These are phyloP conservation scores for Scolopax rusticola DNA, from an alignment of 2,797 vertebrate species.

Conservation along the genomic window DNA sequence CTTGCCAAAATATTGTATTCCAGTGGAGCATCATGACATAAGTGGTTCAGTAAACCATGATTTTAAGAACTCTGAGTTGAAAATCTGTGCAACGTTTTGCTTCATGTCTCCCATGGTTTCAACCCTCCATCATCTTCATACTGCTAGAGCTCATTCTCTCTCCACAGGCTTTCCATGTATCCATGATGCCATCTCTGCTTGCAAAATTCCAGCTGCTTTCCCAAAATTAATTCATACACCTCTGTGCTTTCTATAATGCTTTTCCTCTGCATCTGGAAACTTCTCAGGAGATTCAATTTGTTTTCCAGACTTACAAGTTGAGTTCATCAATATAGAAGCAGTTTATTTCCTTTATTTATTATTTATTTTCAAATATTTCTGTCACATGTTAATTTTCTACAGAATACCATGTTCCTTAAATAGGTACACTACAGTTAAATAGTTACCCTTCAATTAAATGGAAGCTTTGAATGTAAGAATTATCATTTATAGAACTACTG, in stretches of 20 bases:
- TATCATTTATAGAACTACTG: not conserved
- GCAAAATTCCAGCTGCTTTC: slow-evolving; percentile 26
- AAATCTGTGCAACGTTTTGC: not conserved
- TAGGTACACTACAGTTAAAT: not conserved
- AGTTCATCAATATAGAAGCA: not conserved
- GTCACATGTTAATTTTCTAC: not conserved
- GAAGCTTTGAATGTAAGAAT: not conserved
- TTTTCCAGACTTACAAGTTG: not conserved
- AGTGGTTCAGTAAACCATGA: not conserved
- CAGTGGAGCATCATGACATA: not conserved
- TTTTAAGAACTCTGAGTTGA: not conserved
- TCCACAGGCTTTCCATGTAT: slow-evolving; percentile 4
- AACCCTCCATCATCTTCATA: not conserved
- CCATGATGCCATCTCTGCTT: not conserved
- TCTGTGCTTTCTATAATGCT: slow-evolving; percentile 2
- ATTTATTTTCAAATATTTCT: not conserved
- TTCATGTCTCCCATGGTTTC: slow-evolving; percentile 1
- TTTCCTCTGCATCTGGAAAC: not conserved
- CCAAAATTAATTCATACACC: slow-evolving; percentile 4
- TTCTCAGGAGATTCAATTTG: not conserved
- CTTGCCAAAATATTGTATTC: not conserved
- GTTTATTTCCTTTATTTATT: not conserved
- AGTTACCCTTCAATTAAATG: not conserved
- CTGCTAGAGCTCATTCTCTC: slow-evolving; percentile 15
- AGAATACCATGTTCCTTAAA: not conserved